Evolutionary conservation across 2,797 vertebrate genomes (phyloP).

Genomic region (Pyrocephalus nanus): DNA sequence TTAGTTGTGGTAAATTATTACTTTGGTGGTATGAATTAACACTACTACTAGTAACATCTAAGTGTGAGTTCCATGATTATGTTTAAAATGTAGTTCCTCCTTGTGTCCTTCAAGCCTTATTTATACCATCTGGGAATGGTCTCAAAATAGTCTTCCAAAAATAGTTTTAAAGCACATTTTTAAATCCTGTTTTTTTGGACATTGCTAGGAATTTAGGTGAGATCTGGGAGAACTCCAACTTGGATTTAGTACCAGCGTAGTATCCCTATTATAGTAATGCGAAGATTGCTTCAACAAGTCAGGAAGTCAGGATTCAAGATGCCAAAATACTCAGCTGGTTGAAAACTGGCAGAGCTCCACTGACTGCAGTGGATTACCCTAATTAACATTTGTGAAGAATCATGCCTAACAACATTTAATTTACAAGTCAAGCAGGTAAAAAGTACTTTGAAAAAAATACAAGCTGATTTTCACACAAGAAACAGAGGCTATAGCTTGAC

Average conservation of each 20-base stretch:
- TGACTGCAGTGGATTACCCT: background rate
- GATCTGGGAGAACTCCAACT: background rate
- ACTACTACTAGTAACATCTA: background rate
- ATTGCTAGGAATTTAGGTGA: background rate
- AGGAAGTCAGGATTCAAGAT: background rate
- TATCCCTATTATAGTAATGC: background rate
- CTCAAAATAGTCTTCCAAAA: conserved; percentile 27
- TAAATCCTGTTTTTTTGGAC: background rate
- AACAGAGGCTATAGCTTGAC: background rate
- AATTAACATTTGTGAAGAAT: background rate
- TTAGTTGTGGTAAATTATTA: background rate
- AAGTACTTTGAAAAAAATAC: background rate
- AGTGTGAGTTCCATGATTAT: background rate
- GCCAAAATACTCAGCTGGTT: conserved; percentile 32
- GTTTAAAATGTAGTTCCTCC: background rate
- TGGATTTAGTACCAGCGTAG: background rate
- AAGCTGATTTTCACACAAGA: background rate
- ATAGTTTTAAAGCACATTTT: background rate
- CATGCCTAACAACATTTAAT: background rate
- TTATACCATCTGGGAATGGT: background rate
- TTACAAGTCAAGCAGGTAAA: background rate
- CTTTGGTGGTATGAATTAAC: background rate
- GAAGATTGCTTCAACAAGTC: background rate
- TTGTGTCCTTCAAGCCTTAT: background rate
- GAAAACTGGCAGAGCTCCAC: conserved; percentile 3